Evolutionary conservation across 1,140 invertebrate genomes (phyloP), one percentile per base, ranked within the genome.

Genomic region (Linepithema humile): DNA sequence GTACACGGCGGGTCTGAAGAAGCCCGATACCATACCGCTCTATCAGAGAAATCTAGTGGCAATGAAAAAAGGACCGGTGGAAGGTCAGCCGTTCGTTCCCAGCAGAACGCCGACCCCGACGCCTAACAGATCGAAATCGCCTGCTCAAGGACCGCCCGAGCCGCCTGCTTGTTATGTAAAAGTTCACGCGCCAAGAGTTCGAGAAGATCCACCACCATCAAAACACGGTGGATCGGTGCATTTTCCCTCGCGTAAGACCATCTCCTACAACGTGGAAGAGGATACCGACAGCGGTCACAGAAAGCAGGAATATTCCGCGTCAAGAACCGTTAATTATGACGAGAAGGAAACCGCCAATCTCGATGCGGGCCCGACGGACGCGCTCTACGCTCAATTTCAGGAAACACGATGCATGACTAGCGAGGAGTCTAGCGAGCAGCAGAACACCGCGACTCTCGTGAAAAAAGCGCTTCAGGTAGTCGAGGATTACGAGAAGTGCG

Each of bases 11-110:
- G 84, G 90, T 15, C 53, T 94, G 0, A 94, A 93, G 60, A 94
- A 93, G 72, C 94, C 94, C 0, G 94, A 93, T 50, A 91, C 92
- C 0, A 95, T 95, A 20, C 94, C 94, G 0, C 86, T 55, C 2
- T 94, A 94, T 69, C 94, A 95, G 38, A 92, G 89, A 26, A 87
- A 94, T 65, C 60, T 95, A 7, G 92, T 94, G 0, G 88, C 90
- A 0, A 92, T 92, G 55, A 88, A 89, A 10, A 91, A 91, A 7
- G 88, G 85, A 0, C 91, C 94, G 0, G 77, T 94, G 0, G 91
- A 94, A 5, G 83, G 88, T 55, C 89, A 91, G 3, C 74, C 90
- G 0, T 94, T 90, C 15, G 65, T 90, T 43, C 91, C 92, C 0
- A 92, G 91, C 23, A 92, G 93, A 88, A 92, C 93, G 0, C 93